These are phyloP conservation scores for Halisarca cf. caerulea DNA, from an alignment of 37 sponge, comb jelly and placozoan species.

Conservation along the genomic window DNA sequence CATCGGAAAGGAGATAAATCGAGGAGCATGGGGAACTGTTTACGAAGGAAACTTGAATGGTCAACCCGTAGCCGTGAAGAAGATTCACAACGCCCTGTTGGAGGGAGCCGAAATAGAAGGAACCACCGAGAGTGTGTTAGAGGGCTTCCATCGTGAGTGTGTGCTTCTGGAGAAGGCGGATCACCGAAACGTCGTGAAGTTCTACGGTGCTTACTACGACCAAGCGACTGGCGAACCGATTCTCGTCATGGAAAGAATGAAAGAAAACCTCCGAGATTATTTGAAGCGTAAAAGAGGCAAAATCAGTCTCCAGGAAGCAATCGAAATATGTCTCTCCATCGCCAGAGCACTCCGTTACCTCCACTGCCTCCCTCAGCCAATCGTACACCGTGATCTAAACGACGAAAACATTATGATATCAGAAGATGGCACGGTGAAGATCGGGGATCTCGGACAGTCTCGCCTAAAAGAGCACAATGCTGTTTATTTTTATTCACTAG, in stretches of 20 bases:
- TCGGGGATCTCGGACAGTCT: slow-evolving; percentile 1
- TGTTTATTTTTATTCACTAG: no score
- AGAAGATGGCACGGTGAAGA: background rate
- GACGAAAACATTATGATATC: background rate
- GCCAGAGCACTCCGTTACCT: background rate
- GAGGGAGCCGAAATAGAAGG: no score
- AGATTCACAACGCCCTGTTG: no score
- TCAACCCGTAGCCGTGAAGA: no score
- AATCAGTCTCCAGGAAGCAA: background rate
- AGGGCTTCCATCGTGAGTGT: no score
- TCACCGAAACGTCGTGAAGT: slow-evolving; percentile 3
- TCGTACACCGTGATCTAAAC: slow-evolving; percentile 1
- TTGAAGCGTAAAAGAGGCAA: background rate
- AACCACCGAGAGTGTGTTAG: no score
- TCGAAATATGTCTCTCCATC: background rate
- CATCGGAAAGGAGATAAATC: no score
- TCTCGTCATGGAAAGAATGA: background rate
- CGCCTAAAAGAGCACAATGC: no score
- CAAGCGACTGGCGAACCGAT: background rate
- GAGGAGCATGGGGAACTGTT: no score
- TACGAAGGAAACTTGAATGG: no score
- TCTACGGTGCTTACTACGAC: background rate
- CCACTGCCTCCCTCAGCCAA: background rate
- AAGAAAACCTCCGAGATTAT: background rate
- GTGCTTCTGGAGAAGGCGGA: background rate